phyloP scores from a whole-genome alignment of 2,888 invertebrate species.

The Orchestes rusci region DNA sequence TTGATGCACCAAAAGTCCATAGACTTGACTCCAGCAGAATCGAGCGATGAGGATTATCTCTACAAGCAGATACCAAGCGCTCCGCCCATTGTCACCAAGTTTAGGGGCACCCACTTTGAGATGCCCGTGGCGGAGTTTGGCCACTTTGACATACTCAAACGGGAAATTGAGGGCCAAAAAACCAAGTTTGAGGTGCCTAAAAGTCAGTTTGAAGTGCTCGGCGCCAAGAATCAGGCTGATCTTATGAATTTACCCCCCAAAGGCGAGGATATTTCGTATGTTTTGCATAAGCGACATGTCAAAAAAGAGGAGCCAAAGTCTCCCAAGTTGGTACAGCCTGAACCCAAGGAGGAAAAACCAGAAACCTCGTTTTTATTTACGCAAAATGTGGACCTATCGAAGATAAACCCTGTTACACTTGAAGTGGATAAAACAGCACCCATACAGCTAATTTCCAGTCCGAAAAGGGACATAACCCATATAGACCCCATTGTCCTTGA shows the following conservation, averaged over 20 bases:
- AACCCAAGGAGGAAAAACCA: conserved; percentile 28
- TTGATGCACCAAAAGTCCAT: conserved; percentile 82
- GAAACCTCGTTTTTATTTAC: conserved; percentile 60
- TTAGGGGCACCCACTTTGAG: conserved; percentile 43
- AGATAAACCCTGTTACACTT: conserved; percentile 64
- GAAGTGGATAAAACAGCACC: conserved; percentile 60
- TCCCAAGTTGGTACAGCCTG: neutral
- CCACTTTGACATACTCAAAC: conserved; percentile 56
- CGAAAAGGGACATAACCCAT: conserved; percentile 64
- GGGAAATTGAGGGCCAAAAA: conserved; percentile 48
- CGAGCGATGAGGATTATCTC: conserved; percentile 75
- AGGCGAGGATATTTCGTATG: conserved; percentile 75
- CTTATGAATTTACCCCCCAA: conserved; percentile 45
- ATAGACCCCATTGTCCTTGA: conserved; percentile 61
- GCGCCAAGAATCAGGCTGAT: conserved; percentile 44
- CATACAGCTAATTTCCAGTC: conserved; percentile 59
- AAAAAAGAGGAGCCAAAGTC: conserved; percentile 51
- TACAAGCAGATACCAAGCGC: conserved; percentile 68
- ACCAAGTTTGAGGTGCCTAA: conserved; percentile 65
- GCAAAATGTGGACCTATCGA: conserved; percentile 67
- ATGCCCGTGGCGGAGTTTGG: conserved; percentile 48
- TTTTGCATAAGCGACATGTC: conserved; percentile 74
- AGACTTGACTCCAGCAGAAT: conserved; percentile 76
- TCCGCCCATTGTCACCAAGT: conserved; percentile 63
- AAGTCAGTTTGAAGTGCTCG: conserved; percentile 60